Evolutionary conservation across 1,140 invertebrate species (phyloP), one percentile per base, ranked within the genome.

Genomic region (Aphaenogaster ashmeadi): DNA sequence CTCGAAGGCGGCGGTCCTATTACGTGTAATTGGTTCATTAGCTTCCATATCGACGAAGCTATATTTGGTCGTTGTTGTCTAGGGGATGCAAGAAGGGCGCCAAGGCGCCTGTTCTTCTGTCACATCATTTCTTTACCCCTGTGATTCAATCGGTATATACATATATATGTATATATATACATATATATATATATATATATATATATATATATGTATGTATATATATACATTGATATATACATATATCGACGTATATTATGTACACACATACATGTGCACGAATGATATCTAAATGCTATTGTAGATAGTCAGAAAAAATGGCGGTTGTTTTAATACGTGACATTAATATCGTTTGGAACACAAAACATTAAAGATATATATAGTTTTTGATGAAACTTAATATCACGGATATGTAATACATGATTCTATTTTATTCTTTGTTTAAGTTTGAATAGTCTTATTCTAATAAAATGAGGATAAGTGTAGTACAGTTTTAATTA

Each of bases 11-110:
- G 67, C 86, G 77, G 81, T 84, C 88, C 90, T 91, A 91, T 91
- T 92, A 92, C 87, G 86, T 84, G 79, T 90, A 92, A 92, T 92
- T 92, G 91, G 83, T 92, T 92, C 88, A 92, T 92, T 92, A 92
- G 88, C 89, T 90, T 83, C 79, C 86, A 91, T 92, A 92, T 89
- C 80, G 86, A 71, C 67, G 33, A 54, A 85, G 80, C 58, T 88
- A 90, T 90, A 88, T 86, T 90, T 79, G 89, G 47, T 87, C 90
- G 87, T 89, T 86, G 86, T 84, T 88, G 89, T 67, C 87, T 84
- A 60, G 62, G 71, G 60, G n/a, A n/a, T 84, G 36, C 44, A 81
- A 80, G 87, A 75, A 85, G 69, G 86, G 71, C 80, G 88, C 36
- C 87, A 83, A 83, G 85, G 80, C 85, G 87, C 90, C 50, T 44